Evolutionary conservation across 2,888 invertebrate genomes (phyloP), one percentile per base, ranked within the genome.

Genomic region (Ophion ellenae): DNA sequence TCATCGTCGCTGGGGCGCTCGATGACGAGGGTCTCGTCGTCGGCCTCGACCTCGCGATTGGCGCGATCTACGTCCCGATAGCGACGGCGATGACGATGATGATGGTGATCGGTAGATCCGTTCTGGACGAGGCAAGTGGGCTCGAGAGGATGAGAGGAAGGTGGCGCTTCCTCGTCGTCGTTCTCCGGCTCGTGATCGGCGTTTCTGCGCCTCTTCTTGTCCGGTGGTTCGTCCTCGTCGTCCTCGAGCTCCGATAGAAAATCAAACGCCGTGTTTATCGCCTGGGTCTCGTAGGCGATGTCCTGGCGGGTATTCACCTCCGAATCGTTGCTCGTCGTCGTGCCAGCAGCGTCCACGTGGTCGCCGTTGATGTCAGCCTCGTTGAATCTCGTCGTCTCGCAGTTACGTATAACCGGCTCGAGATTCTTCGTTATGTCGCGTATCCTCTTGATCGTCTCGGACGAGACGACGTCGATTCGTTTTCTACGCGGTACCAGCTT

Each of bases 391-490:
- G 76, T 57, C 40, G 11, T 45, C 47, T 57, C 28, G 14, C 77
- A 79, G 20, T 61, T 69, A n/a, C 81, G 20, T 70, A 93, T 93
- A 7, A 94, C 93, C 4, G 93, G 93, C 79, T 94, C 94, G 5
- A 93, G 87, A 76, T 94, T 93, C 76, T 90, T 92, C 17, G 94
- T 94, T 57, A 94, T 94, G 77, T 93, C 92, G 11, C 93, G 91
- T 5, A 94, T 90, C 14, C 94, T 88, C 77, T 93, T 94, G 47
- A 94, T 94, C 40, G 94, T 94, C 82, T 94, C 93, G 47, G 91
- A 92, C 3, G 93, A 94, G 2, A 94, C 94, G 0, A 94, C 93
- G 86, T 94, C 94, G 85, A 94, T 94, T 40, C 93, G 89, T 75
- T 92, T 93, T 2, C 90, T 89, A 2, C 91, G 89, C 10, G 94